phyloP scores from a whole-genome alignment of 2,888 invertebrate species.

The Eupithecia tripunctaria region DNA sequence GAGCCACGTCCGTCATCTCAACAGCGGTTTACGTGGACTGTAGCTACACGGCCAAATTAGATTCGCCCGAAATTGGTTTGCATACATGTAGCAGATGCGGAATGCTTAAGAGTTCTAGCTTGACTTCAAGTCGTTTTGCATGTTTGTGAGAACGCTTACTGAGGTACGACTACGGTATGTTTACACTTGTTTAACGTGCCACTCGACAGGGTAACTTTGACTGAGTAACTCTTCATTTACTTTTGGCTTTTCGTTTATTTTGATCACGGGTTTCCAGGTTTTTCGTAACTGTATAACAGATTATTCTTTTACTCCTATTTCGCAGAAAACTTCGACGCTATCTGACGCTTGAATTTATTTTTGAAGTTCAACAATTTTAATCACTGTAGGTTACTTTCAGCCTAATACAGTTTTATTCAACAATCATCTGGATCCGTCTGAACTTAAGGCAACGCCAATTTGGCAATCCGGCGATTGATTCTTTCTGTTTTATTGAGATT shows the following conservation, averaged over 20 bases:
- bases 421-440: background rate
- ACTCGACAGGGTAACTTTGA: conserved; percentile 24
- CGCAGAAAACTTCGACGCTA: background rate
- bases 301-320: background rate
- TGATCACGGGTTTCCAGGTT: conserved; percentile 9
- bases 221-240: conserved; percentile 24
- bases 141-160: conserved; percentile 43
- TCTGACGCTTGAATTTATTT: background rate
- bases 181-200: conserved; percentile 30
- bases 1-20: conserved; percentile 76
- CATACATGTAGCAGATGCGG: conserved; percentile 57
- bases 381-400: background rate
- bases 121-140: conserved; percentile 46
- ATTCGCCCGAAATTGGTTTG: conserved; percentile 71
- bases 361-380: background rate
- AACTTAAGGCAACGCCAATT: background rate
- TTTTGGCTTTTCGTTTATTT: conserved; percentile 14
- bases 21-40: conserved; percentile 71
- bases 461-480: background rate
- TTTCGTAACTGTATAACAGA: background rate
- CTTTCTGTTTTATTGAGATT: background rate
- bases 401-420: background rate
- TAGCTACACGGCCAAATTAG: conserved; percentile 72
- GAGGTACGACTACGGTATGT: conserved; percentile 29
- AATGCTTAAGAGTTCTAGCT: conserved; percentile 48